Percentiles rank a stretch among this genome's conserved stretches.
These are phyloP conservation scores for Drosophila truncata DNA, from an alignment of 1,140 invertebrate genomes.

Conservation along the genomic window DNA sequence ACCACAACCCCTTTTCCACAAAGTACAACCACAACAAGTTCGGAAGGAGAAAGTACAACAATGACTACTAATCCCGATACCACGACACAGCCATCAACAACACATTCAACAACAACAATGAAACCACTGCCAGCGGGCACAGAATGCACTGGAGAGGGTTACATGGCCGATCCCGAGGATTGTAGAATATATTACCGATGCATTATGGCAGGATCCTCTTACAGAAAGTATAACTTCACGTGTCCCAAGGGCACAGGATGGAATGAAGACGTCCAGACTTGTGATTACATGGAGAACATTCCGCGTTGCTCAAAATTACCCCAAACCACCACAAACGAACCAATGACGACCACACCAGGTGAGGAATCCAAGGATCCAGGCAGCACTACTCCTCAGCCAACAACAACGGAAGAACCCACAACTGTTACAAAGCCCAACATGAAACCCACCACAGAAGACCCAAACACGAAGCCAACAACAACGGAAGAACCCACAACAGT, in stretches of 20 bases:
- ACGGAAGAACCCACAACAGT: conserved; percentile 69
- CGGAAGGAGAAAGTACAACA: conserved; percentile 15
- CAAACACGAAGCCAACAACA: conserved; percentile 52
- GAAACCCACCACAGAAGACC: conserved; percentile 18
- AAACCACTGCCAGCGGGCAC: conserved; percentile 43
- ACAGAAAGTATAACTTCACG: conserved; percentile 87
- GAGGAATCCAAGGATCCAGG: conserved; percentile 68
- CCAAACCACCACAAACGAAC: conserved; percentile 23
- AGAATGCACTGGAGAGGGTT: conserved; percentile 86
- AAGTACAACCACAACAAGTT: conserved; percentile 24
- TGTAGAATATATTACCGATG: conserved; percentile 90
- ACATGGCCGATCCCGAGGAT: conserved; percentile 87
- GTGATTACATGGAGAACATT: conserved; percentile 52
- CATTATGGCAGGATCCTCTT: conserved; percentile 87
- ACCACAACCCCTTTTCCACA: conserved; percentile 13
- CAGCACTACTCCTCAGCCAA: conserved; percentile 82
- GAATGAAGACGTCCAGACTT: conserved; percentile 86
- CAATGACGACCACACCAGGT: conserved; percentile 52
- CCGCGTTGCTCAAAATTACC: conserved; percentile 41
- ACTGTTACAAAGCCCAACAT: conserved; percentile 26
- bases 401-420: conserved; percentile 69
- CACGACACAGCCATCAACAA: conserved; percentile 12
- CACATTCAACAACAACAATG: conserved; percentile 46
- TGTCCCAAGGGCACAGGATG: conserved; percentile 89
- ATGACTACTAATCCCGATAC: conserved; percentile 4